Percentiles rank a stretch among this genome's conserved stretches.
These are phyloP conservation scores for Haliclona indistincta DNA, from an alignment of 37 sponge, comb jelly and placozoan species.

Conservation along the genomic window DNA sequence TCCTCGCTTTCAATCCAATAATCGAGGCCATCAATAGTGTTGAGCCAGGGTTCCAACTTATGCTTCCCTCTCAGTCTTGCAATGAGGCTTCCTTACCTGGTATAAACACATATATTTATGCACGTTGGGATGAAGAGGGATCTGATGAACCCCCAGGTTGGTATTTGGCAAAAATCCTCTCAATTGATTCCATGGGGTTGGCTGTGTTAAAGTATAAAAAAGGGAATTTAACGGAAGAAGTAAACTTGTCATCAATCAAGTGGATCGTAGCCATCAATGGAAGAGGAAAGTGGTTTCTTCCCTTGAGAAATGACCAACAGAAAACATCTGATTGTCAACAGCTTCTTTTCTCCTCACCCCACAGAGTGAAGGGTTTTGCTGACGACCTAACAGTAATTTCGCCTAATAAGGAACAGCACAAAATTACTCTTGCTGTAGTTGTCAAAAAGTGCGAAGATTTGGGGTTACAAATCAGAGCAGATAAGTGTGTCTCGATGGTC, in stretches of 20 bases:
- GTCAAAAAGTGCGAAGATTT: conserved; percentile 3
- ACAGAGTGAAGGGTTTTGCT: conserved; percentile 30
- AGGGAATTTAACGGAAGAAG: neutral
- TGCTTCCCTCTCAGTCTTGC: neutral
- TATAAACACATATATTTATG: conserved; percentile 4
- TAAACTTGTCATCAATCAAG: neutral
- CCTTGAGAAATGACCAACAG: neutral
- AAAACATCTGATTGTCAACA: neutral
- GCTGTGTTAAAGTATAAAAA: neutral
- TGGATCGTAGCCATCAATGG: neutral
- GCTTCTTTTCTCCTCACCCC: neutral
- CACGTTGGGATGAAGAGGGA: conserved; percentile 6
- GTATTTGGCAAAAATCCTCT: conserved; percentile 18
- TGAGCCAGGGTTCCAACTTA: neutral
- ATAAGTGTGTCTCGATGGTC: conserved; percentile 17
- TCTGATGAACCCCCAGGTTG: conserved; percentile 22
- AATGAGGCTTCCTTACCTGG: neutral
- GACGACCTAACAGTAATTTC: conserved; percentile 38
- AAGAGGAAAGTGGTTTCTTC: neutral
- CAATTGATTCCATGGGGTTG: neutral
- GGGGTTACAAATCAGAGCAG: neutral
- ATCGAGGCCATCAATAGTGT: neutral
- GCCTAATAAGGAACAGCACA: neutral
- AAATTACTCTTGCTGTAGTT: neutral
- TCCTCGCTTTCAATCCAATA: conserved; percentile 12